Evolutionary conservation across 2,797 vertebrate genomes (phyloP), one percentile per base, ranked within the genome.

Genomic region (Triplophysa yarkandensis): DNA sequence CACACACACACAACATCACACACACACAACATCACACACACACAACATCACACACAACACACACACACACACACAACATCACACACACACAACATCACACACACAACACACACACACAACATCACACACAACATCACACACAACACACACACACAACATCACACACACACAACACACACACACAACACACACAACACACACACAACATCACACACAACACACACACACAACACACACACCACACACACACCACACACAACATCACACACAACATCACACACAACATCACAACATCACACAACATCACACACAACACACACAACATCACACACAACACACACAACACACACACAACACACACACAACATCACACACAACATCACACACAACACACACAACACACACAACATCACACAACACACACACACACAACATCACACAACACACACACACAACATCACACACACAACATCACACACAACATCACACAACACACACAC

Each of bases 271-370:
- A n/a, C n/a, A n/a, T n/a, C n/a, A n/a, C n/a, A n/a, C n/a, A n/a
- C n/a, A n/a, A n/a, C n/a, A n/a, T n/a, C 82, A 90, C 96, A 63
- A 96, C 97, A 39, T 96, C 96, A 3, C 95, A 96, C 96, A 96
- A 32, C 32, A 32, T 4, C 32, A 32, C 32, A 32, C 7, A 4
- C 3, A 32, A 32, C 32, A 7, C 32, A 32, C 32, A 32, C 4
- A 48, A 2, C 7, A 1, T 3, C 54, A 8, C 54, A 16, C 2
- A 8, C 2, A n/a, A 57, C 54, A 57, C 5, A n/a, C n/a, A n/a
- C n/a, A n/a, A n/a, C 3, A n/a, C 30, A 57, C 27, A 6, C 39
- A 43, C 9, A 43, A 8, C 0, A 32, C 19, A 16, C 34, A 34
- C 6, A 1, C 32, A 34, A n/a, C 2, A 46, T 83, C 84, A 57